Evolutionary conservation across 2,797 vertebrate genomes (phyloP).

Genomic region (Etheostoma nigrum): DNA sequence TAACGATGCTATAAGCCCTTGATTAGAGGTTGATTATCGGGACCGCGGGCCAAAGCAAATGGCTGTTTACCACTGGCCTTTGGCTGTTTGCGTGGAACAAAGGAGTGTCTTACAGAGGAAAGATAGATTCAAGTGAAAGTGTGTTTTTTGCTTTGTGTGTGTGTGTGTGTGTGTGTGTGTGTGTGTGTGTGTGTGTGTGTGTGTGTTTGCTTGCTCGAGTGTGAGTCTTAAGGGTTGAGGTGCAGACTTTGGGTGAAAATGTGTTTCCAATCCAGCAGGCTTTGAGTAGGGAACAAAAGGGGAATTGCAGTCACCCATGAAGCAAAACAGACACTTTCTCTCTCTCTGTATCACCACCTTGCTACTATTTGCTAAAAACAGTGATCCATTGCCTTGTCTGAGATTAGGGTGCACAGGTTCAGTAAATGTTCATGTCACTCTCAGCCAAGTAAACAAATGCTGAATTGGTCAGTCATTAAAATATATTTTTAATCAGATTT

Average conservation of each 20-base stretch:
- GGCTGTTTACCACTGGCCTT: slow-evolving; percentile 57
- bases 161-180: slow-evolving; percentile 7
- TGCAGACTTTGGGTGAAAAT: slow-evolving; percentile 62
- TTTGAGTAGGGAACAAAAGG: slow-evolving; percentile 65
- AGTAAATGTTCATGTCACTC: slow-evolving; percentile 32
- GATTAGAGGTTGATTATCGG: slow-evolving; percentile 73
- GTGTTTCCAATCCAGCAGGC: slow-evolving; percentile 67
- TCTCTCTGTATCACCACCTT: slow-evolving; percentile 12
- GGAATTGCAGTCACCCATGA: slow-evolving; percentile 62
- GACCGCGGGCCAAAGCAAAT: slow-evolving; percentile 52
- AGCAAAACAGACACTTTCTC: slow-evolving; percentile 54
- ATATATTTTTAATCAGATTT: background rate
- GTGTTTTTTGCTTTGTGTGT: background rate
- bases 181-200: background rate
- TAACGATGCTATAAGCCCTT: slow-evolving; percentile 64
- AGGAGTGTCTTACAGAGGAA: background rate
- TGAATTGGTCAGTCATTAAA: background rate
- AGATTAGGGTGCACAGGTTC: slow-evolving; percentile 28
- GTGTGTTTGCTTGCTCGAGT: slow-evolving; percentile 1
- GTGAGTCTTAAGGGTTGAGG: slow-evolving; percentile 47
- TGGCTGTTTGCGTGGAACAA: slow-evolving; percentile 36
- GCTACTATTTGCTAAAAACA: slow-evolving; percentile 43
- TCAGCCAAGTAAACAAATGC: background rate
- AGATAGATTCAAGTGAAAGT: slow-evolving; percentile 6
- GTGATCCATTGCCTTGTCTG: slow-evolving; percentile 42